Evolutionary conservation across 2,113 vertebrate species (phyloP).

Genomic region (Corynorhinus townsendii): DNA sequence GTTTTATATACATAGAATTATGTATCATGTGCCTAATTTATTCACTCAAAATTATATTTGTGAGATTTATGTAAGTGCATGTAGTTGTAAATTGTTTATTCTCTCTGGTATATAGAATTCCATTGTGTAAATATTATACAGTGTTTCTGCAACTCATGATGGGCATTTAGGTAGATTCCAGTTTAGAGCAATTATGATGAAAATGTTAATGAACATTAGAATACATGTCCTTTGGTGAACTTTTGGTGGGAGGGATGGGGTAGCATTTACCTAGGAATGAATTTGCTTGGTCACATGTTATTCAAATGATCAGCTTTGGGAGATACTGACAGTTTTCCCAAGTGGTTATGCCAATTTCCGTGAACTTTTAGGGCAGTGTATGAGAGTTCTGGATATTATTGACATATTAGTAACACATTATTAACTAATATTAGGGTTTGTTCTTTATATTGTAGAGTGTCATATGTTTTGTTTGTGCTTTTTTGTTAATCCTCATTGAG

Average conservation of each 20-base stretch:
- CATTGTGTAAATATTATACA: conserved; percentile 13
- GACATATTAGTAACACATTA: background rate
- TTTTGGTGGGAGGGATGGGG: background rate
- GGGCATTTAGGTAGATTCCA: background rate
- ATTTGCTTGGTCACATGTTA: background rate
- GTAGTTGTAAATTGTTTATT: background rate
- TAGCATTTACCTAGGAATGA: background rate
- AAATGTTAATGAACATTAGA: background rate
- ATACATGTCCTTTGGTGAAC: background rate
- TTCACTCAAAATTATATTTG: conserved; percentile 6
- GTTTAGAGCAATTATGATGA: background rate
- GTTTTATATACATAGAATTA: background rate
- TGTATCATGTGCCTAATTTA: background rate
- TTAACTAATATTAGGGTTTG: background rate
- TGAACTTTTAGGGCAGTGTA: background rate
- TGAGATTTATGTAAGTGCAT: background rate
- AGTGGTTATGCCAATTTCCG: background rate
- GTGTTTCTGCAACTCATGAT: background rate
- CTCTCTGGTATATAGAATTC: background rate
- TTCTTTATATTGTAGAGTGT: background rate
- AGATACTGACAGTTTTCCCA: background rate
- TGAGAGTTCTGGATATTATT: background rate
- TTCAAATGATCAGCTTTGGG: background rate
- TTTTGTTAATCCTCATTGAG: too few relatives aligned
- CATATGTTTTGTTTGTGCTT: background rate